Conservation (phyloP, 2,797 vertebrate species). For the Danio kyathit region DNA sequence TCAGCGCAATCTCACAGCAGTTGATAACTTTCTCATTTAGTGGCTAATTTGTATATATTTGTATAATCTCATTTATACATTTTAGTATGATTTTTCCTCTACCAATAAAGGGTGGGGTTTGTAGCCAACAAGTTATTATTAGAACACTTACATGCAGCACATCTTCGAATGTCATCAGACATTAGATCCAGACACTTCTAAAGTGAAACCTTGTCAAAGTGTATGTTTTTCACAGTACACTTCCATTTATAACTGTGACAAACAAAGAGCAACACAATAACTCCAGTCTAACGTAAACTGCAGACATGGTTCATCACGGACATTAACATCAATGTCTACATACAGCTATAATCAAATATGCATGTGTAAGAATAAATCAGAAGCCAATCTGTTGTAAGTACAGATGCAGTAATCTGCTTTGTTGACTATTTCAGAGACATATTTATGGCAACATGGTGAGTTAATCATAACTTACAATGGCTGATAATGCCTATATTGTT, state of each 20-base stretch:
- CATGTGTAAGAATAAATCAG: not conserved
- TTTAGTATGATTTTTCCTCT: no score
- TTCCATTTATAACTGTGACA: constrained; percentile 27
- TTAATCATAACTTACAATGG: constrained; percentile 76
- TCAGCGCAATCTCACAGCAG: no score
- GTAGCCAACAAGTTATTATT: not conserved
- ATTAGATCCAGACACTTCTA: not conserved
- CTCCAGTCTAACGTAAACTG: constrained; percentile 4
- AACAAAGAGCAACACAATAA: constrained; percentile 25
- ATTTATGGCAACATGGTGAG: constrained; percentile 75
- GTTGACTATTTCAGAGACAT: constrained; percentile 72
- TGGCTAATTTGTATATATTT: no score
- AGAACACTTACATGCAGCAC: not conserved
- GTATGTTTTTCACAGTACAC: constrained; percentile 13
- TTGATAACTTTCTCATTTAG: no score
- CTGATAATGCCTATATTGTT: constrained; percentile 69
- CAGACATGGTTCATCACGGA: not conserved
- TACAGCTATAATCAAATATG: not conserved
- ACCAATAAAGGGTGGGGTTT: no score
- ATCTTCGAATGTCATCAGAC: not conserved
- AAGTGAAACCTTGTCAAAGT: constrained; percentile 1
- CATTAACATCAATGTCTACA: not conserved
- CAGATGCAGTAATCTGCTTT: constrained; percentile 57
- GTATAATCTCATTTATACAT: no score
- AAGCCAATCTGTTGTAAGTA: not conserved